Conservation (phyloP, 2,797 vertebrate species). For the Esox lucius region DNA sequence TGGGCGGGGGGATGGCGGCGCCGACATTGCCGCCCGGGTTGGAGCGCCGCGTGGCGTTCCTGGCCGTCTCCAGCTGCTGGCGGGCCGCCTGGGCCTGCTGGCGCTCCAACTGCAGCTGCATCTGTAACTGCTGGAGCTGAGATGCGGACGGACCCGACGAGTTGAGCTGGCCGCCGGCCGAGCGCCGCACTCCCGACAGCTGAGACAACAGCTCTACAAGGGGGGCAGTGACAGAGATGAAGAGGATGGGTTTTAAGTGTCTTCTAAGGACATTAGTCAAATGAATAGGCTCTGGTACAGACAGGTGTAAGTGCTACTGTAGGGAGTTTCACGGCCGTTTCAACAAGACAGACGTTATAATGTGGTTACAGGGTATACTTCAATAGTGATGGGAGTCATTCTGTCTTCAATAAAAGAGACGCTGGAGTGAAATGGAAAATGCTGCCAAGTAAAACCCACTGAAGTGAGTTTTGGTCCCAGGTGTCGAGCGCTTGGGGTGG, state of each 20-base stretch:
- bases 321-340: neutral
- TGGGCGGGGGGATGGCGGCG: slow-evolving; percentile 85
- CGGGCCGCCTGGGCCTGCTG: slow-evolving; percentile 96
- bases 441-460: neutral
- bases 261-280: neutral
- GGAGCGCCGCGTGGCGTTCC: slow-evolving; percentile 86
- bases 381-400: neutral
- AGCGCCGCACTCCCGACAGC: slow-evolving; percentile 94
- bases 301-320: neutral
- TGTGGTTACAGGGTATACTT: neutral
- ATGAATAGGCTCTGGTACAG: neutral
- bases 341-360: neutral
- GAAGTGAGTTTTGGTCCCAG: no score
- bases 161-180: slow-evolving; percentile 95
- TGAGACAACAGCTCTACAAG: slow-evolving; percentile 94
- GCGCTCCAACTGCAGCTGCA: slow-evolving; percentile 96
- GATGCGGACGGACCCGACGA: slow-evolving; percentile 96
- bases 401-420: neutral
- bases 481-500: no score
- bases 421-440: neutral
- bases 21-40: slow-evolving; percentile 88
- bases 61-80: slow-evolving; percentile 93
- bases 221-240: neutral
- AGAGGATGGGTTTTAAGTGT: neutral
- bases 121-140: slow-evolving; percentile 97